Base-by-base conservation (phyloP, 1,140 invertebrate genomes). In the Telenomus remus region DNA sequence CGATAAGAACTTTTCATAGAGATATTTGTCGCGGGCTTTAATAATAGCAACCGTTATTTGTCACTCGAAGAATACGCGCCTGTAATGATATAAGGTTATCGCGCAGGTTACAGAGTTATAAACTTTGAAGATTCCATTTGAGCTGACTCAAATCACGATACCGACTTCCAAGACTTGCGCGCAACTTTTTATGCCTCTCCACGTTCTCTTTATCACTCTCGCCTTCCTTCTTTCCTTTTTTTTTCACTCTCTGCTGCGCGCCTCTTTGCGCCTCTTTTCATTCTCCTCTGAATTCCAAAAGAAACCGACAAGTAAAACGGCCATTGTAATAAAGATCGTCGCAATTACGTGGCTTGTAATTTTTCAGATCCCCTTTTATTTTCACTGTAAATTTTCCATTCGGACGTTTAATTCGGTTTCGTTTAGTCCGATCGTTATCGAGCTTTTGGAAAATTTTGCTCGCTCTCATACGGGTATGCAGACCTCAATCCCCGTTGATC, bases 31-130 rank as follows among this genome's bases (percentile, higher is more conserved):
- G n/a, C 37, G 50, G 34, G 16, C n/a, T 7, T 61, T 57, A 53
- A 64, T 63, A 60, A 57, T 57, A 33, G 55, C 55, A 15, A 35
- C 27, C 47, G 54, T 65, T 60, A 54, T 74, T 27, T 74, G 63
- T 68, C 57, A 53, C 50, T 68, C 63, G 55, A 61, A 61, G 63
- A 57, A 63, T 68, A 46, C 34, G 61, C 55, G 43, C 15, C 19
- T 63, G 63, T 47, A 68, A 74, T 53, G 71, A 68, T 61, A 63
- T 61, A 74, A 61, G 71, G 71, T 74, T 74, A 74, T 74, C 63
- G 44, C 42, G 37, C 57, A 74, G 71, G 71, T 74, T 74, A 74
- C 50, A 50, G 56, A 73, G 71, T 63, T 74, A 74, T 74, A 74
- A 74, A 68, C 71, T 74, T 66, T 55, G 33, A 66, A 63, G 63